Base-by-base conservation (phyloP, 2,888 invertebrate genomes). In the Brachyptera putata region DNA sequence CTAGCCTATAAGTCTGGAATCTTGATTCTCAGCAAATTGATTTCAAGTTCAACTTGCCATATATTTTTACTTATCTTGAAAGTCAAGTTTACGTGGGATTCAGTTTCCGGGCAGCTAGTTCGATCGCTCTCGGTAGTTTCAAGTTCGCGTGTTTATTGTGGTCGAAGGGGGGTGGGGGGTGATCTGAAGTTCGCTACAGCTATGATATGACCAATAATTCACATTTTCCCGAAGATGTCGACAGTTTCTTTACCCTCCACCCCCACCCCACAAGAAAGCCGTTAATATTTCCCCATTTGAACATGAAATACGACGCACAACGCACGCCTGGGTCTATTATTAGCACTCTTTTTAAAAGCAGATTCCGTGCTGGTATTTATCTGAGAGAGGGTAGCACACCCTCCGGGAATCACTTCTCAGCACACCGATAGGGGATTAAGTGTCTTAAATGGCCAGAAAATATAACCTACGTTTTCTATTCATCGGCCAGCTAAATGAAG, bases 361-460 rank as follows among this genome's bases (percentile, higher is more conserved):
- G 41, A 41, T 41, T n/a, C 41, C 46, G 24, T 24, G 22, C 46
- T 24, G 5, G 3, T 21, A 24, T 22, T 46, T 46, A 24, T 16
- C 41, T 41, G 16, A 41, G 37, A 7, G 7, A n/a, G 41, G 21
- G 41, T 5, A 5, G 21, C 41, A 16, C 46, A 24, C 46, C 46
- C 46, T 46, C 46, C 43, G 43, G 43, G 43, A 43, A 43, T 18
- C 46, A 18, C 22, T 46, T 21, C 46, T 46, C 22, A 21, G 46
- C 46, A 21, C 21, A 46, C 21, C 46, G 46, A 11, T 24, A n/a
- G 24, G 39, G 46, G 46, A 46, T 46, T 24, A 41, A 2, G 2
- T 5, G 16, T 5, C 21, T 9, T n/a, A 18, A 21, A 16, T 16
- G 41, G 16, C 41, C 41, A 16, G 41, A 41, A 41, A 41, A 41